Percentiles rank a stretch among this genome's conserved stretches.
phyloP scores from a whole-genome alignment of 2,888 invertebrate genomes.

The Autographa gamma region DNA sequence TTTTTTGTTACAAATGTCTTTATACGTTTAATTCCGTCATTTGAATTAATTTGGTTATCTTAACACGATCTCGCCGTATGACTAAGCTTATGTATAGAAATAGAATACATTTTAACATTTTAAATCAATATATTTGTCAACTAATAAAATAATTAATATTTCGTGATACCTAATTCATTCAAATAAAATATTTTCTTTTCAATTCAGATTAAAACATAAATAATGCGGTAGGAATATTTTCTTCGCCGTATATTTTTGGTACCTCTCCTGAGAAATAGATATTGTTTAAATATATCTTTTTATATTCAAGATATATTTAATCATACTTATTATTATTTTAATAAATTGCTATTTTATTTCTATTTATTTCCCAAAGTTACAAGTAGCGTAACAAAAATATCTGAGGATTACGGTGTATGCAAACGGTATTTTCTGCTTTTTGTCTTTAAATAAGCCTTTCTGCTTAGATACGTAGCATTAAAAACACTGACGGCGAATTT shows the following conservation, averaged over 20 bases:
- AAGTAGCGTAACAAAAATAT: too few relatives aligned
- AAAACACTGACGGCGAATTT: too few relatives aligned
- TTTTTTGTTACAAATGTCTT: background rate
- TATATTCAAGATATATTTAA: constrained; percentile 11
- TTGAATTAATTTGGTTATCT: background rate
- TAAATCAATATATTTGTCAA: background rate
- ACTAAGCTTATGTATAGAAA: background rate
- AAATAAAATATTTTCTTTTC: constrained; percentile 7
- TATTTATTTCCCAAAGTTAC: too few relatives aligned
- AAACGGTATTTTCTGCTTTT: too few relatives aligned
- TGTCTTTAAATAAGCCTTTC: too few relatives aligned
- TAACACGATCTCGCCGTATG: background rate
- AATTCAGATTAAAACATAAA: constrained; percentile 15
- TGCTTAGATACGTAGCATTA: too few relatives aligned
- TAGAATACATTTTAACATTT: background rate
- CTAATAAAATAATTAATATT: constrained; percentile 2
- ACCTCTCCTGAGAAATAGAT: constrained; percentile 12
- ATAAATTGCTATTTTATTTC: too few relatives aligned
- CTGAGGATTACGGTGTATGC: too few relatives aligned
- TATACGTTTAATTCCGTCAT: background rate
- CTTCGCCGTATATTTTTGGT: constrained; percentile 5
- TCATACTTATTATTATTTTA: too few relatives aligned
- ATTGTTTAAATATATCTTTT: constrained; percentile 15
- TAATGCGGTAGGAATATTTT: background rate
- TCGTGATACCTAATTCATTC: background rate